Evolutionary conservation across 2,888 invertebrate genomes (phyloP).

Genomic region (Cataglyphis albicans): DNA sequence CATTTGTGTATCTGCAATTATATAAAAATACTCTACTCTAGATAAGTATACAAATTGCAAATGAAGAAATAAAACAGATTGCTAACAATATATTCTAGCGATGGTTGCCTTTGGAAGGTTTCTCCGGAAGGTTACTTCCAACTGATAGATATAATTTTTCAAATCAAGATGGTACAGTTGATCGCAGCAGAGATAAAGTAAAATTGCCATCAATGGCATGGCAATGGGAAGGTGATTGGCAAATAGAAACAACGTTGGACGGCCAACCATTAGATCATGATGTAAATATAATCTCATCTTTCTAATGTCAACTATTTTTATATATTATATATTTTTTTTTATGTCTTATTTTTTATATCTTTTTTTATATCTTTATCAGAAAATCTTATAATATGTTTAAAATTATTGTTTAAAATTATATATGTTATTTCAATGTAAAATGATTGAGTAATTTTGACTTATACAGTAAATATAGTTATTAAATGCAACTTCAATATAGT

Average conservation of each 20-base stretch:
- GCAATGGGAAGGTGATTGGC: slow-evolving; percentile 99
- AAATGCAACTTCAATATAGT: neutral
- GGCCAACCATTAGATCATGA: slow-evolving; percentile 96
- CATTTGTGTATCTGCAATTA: neutral
- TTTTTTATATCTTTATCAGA: neutral
- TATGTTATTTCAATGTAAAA: neutral
- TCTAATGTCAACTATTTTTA: neutral
- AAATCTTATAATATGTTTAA: neutral
- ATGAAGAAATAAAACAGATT: neutral
- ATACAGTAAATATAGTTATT: neutral
- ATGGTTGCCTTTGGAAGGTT: slow-evolving; percentile 96
- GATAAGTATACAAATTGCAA: neutral
- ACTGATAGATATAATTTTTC: slow-evolving; percentile 96
- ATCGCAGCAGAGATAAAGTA: slow-evolving; percentile 93
- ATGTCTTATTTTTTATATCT: too few species aligned
- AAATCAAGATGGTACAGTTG: slow-evolving; percentile 92
- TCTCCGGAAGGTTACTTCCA: slow-evolving; percentile 93
- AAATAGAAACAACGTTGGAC: slow-evolving; percentile 93
- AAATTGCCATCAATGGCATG: slow-evolving; percentile 97
- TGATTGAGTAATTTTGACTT: neutral
- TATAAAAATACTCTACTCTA: slow-evolving; percentile 22
- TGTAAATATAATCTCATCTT: slow-evolving; percentile 85
- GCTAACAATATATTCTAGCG: slow-evolving; percentile 86
- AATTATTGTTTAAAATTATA: neutral
- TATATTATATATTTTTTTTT: too few species aligned